A percentile compares a stretch with the other conserved stretches of the same genome.
Conservation (phyloP, 2,888 invertebrate genomes). For the Eulithis prunata region DNA sequence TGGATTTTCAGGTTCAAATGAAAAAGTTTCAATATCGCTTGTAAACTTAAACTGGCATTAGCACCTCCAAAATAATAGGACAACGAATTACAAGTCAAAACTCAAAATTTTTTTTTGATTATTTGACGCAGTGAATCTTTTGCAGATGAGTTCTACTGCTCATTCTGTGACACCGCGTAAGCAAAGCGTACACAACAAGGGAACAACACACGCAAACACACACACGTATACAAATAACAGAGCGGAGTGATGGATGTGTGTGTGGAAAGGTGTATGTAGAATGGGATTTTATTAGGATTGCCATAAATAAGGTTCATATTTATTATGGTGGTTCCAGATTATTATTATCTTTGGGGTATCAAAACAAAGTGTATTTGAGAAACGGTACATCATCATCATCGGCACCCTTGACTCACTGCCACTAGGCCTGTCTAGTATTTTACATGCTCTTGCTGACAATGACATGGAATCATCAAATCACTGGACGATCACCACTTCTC, state of each 20-base stretch:
- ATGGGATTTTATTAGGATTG: constrained; percentile 15
- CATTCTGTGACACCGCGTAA: constrained; percentile 25
- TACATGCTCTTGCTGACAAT: too few relatives aligned
- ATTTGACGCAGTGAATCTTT: constrained; percentile 4
- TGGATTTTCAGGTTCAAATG: too few relatives aligned
- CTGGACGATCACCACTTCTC: too few relatives aligned
- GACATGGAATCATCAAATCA: too few relatives aligned
- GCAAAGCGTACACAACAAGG: constrained; percentile 31
- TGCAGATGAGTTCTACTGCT: background rate
- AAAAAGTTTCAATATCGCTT: too few relatives aligned
- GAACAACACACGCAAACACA: constrained; percentile 39
- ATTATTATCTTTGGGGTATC: constrained; percentile 3
- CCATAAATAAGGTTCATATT: constrained; percentile 6
- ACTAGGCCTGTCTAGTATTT: too few relatives aligned
- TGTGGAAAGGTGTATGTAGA: constrained; percentile 32
- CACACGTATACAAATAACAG: constrained; percentile 24
- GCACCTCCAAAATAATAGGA: too few relatives aligned
- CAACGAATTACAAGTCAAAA: too few relatives aligned
- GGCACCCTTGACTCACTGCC: too few relatives aligned
- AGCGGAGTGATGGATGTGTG: constrained; percentile 41
- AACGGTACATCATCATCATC: background rate
- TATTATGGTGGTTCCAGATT: constrained; percentile 4
- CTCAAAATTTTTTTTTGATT: too few relatives aligned
- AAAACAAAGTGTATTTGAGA: background rate
- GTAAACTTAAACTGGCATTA: too few relatives aligned